Evolutionary conservation across 2,797 vertebrate genomes (phyloP).

Genomic region (Cercopithecus diana): DNA sequence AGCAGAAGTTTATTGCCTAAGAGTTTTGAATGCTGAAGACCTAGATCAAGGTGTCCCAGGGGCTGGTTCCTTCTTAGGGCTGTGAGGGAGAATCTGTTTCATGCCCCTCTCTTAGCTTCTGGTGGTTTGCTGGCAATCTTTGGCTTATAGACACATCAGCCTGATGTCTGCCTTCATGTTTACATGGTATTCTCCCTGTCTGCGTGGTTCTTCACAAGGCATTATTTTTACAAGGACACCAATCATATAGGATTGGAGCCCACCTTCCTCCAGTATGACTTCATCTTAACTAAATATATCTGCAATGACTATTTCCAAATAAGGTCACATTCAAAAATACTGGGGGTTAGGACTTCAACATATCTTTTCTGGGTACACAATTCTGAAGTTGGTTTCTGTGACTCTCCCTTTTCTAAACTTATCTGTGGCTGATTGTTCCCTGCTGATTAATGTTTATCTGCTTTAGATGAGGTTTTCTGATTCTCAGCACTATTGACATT

Average conservation of each 20-base stretch:
- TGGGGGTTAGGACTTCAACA: background rate
- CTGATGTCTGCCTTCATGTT: background rate
- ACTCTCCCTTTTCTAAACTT: background rate
- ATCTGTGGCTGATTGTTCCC: background rate
- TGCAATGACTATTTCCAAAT: background rate
- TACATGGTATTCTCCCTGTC: too few relatives aligned
- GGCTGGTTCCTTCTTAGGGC: background rate
- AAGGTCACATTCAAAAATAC: background rate
- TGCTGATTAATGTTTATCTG: background rate
- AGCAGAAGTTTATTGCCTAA: background rate
- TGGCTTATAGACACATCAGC: background rate
- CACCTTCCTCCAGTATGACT: background rate
- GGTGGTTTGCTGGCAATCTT: background rate
- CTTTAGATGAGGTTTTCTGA: background rate
- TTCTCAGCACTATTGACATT: background rate
- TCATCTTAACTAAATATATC: background rate
- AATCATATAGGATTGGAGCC: background rate
- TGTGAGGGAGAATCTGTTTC: background rate
- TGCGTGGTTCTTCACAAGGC: background rate
- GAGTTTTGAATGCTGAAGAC: background rate
- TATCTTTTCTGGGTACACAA: background rate
- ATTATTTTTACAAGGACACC: background rate
- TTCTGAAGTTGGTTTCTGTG: background rate
- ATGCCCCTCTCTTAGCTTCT: background rate
- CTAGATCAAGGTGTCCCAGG: background rate